Percentiles rank a stretch among this genome's conserved stretches.
These are phyloP conservation scores for Glyphotaelius pellucidus DNA, from an alignment of 2,888 invertebrate genomes.

Conservation along the genomic window DNA sequence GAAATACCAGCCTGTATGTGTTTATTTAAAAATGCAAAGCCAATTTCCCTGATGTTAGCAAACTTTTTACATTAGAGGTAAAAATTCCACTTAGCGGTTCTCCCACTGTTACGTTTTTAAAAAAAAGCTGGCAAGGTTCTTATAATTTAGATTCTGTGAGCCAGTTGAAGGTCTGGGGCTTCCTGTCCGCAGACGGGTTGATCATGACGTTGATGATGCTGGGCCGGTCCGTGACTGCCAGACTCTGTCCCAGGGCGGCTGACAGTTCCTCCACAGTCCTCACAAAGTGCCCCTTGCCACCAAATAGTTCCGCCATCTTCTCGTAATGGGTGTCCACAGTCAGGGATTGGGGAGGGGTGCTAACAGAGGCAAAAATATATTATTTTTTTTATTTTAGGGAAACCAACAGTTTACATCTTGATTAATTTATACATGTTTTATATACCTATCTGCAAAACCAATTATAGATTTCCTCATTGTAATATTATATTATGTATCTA, in stretches of 20 bases:
- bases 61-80: not conserved
- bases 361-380: conserved; percentile 71
- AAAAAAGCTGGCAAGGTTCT: not conserved
- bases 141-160: conserved; percentile 94
- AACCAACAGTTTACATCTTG: no score
- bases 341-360: conserved; percentile 91
- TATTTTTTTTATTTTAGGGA: not conserved
- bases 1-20: not conserved
- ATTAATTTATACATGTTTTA: no score
- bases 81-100: no score
- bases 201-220: conserved; percentile 95
- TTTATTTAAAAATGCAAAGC: no score
- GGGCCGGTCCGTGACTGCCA: conserved; percentile 85
- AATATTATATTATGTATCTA: no score
- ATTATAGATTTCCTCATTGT: no score
- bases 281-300: conserved; percentile 88
- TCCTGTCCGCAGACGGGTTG: conserved; percentile 91
- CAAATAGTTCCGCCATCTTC: conserved; percentile 92
- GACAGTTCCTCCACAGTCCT: conserved; percentile 87
- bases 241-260: conserved; percentile 81
- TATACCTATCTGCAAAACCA: no score
- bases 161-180: conserved; percentile 94
- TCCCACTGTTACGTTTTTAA: no score
- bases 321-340: conserved; percentile 91
- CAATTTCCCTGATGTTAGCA: not conserved